A percentile compares a stretch with the other conserved stretches of the same genome.
Conservation (phyloP, 1,140 invertebrate genomes). For the Bombus superbus region DNA sequence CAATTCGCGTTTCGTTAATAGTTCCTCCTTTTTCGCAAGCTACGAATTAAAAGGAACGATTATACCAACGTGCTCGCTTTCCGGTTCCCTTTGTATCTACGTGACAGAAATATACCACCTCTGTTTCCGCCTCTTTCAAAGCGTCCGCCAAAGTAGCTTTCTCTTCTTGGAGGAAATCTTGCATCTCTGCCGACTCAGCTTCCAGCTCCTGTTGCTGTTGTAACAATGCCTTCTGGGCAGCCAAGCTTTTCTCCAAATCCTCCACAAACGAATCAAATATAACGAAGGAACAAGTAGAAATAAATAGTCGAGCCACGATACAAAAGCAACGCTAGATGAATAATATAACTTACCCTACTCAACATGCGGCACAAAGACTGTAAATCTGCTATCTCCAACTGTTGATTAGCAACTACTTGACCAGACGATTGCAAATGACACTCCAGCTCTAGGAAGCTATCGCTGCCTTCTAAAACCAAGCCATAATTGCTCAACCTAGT, state of each 20-base stretch:
- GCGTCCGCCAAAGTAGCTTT: conserved; percentile 88
- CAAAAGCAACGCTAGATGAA: too few species aligned
- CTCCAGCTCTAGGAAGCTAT: conserved; percentile 89
- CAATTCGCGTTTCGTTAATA: conserved; percentile 82
- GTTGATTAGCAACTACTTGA: conserved; percentile 88
- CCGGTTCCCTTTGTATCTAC: neutral
- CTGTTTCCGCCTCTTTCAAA: conserved; percentile 88
- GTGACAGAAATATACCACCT: conserved; percentile 78
- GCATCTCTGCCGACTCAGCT: conserved; percentile 88
- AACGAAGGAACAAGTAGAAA: too few species aligned
- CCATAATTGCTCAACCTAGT: neutral
- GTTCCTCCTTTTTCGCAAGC: conserved; percentile 80
- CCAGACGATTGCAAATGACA: conserved; percentile 89
- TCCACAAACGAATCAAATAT: conserved; percentile 66
- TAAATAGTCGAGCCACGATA: too few species aligned
- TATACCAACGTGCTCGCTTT: neutral
- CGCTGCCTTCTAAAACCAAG: conserved; percentile 81
- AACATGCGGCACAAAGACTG: conserved; percentile 86
- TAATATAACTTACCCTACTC: conserved; percentile 82
- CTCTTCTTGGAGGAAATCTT: conserved; percentile 91
- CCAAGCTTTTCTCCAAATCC: conserved; percentile 87
- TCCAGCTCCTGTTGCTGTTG: conserved; percentile 89
- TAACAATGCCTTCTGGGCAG: conserved; percentile 86
- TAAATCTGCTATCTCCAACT: conserved; percentile 89
- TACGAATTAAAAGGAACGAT: conserved; percentile 38